Evolutionary conservation across 2,888 invertebrate genomes (phyloP).

Genomic region (Enchytraeus crypticus): DNA sequence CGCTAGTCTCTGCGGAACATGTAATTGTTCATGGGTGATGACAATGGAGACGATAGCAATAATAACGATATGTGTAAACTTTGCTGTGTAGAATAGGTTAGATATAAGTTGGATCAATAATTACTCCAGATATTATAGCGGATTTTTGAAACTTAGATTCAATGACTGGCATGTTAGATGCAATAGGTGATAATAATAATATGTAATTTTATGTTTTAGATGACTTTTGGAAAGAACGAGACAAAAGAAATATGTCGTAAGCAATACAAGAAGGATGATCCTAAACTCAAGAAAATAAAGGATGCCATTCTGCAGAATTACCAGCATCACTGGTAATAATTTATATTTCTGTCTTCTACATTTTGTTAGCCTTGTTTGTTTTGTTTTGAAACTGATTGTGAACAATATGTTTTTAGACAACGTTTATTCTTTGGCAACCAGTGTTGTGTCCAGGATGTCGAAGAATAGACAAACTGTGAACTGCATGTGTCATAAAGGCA

Average conservation of each 20-base stretch:
- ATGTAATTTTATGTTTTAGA: constrained; percentile 50
- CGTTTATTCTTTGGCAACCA: no score
- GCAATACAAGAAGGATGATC: constrained; percentile 59
- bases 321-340: constrained; percentile 81
- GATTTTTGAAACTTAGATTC: background rate
- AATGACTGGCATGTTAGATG: background rate
- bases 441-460: no score
- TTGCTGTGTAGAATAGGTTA: no score
- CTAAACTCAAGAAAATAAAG: constrained; percentile 70
- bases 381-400: no score
- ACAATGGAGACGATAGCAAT: no score
- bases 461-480: no score
- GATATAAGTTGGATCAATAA: no score
- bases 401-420: no score
- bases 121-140: background rate
- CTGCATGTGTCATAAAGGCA: no score
- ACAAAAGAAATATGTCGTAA: constrained; percentile 55
- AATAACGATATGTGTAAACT: no score
- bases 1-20: no score
- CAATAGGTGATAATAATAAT: background rate
- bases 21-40: no score
- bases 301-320: constrained; percentile 90
- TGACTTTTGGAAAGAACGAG: constrained; percentile 67
- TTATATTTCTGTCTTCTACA: background rate
- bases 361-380: background rate